Percentiles rank a stretch among this genome's conserved stretches.
These are phyloP conservation scores for Conus betulinus DNA, from an alignment of 1,140 invertebrate genomes.

Conservation along the genomic window DNA sequence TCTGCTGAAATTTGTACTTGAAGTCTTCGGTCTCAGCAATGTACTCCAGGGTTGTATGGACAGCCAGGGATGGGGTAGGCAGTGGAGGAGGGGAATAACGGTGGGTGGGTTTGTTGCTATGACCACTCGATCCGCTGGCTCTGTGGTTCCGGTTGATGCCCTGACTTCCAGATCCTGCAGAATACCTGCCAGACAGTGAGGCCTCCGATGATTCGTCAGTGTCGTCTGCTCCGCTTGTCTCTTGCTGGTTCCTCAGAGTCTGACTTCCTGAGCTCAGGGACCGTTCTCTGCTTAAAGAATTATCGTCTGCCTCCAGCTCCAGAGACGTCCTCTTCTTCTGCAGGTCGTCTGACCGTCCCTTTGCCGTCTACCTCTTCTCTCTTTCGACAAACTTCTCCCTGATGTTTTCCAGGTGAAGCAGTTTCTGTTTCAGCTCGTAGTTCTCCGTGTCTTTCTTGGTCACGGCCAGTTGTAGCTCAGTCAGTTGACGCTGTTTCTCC, in stretches of 20 bases:
- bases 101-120: background rate
- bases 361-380: background rate
- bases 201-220: background rate
- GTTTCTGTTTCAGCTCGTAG: slow-evolving; percentile 12
- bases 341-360: background rate
- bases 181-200: background rate
- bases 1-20: background rate
- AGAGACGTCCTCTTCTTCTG: background rate
- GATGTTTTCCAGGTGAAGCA: background rate
- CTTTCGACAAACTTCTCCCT: background rate
- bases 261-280: background rate
- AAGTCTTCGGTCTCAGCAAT: background rate
- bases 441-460: background rate
- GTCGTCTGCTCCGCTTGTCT: background rate
- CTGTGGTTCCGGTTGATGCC: background rate
- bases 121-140: background rate
- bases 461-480: background rate
- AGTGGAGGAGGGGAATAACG: background rate
- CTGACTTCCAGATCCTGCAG: background rate
- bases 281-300: background rate
- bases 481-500: background rate
- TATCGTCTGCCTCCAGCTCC: background rate
- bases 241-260: background rate
- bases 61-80: background rate
- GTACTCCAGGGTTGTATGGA: background rate